A percentile compares a stretch with the other conserved stretches of the same genome.
Evolutionary conservation across 2,797 vertebrate genomes (phyloP).

Genomic region (Dendrocincla tyrannina): DNA sequence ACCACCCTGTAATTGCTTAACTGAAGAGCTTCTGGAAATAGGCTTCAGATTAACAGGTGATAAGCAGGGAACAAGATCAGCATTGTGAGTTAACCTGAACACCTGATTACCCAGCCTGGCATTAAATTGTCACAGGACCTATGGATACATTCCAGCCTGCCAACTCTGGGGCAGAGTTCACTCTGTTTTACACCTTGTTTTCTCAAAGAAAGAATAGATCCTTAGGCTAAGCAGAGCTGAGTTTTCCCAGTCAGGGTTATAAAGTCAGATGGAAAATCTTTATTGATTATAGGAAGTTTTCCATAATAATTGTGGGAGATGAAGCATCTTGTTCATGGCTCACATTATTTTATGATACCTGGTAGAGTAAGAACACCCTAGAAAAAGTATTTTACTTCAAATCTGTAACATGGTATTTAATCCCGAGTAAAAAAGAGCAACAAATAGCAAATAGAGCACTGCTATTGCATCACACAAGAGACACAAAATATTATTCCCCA

Average conservation of each 20-base stretch:
- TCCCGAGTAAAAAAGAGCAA: background rate
- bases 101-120: background rate
- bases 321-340: background rate
- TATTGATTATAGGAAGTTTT: background rate
- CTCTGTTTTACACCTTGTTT: background rate
- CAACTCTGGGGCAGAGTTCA: background rate
- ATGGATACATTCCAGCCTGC: background rate
- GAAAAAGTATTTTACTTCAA: background rate
- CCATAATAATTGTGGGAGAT: background rate
- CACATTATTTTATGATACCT: accelerated
- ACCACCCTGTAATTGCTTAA: background rate
- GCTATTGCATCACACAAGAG: background rate
- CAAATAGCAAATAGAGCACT: background rate
- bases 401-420: background rate
- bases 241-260: background rate
- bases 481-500: background rate
- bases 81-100: background rate
- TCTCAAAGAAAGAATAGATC: background rate
- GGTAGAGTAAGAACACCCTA: background rate
- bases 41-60: background rate
- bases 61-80: background rate
- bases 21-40: background rate
- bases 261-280: background rate
- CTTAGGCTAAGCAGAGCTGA: background rate
- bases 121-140: background rate